Evolutionary conservation across 1,140 invertebrate genomes (phyloP).

Genomic region (Zaprionus camerounensis): DNA sequence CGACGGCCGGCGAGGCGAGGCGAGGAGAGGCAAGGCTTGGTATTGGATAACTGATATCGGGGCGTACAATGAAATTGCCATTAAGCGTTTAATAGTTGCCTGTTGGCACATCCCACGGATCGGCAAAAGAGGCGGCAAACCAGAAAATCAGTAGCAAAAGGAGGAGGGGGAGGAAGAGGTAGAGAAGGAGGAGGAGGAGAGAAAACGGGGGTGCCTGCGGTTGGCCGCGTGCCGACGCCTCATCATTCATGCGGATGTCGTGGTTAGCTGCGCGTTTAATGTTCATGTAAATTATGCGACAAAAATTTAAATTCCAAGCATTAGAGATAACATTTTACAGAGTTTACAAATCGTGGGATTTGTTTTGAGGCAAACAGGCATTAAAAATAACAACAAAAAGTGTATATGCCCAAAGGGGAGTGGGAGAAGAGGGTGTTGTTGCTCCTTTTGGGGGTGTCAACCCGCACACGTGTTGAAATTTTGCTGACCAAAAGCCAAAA

Average conservation of each 20-base stretch:
- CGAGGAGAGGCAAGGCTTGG: neutral
- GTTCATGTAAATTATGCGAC: constrained; percentile 69
- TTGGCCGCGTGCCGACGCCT: constrained; percentile 68
- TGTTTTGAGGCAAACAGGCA: constrained; percentile 41
- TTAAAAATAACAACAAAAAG: constrained; percentile 38
- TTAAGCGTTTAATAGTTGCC: constrained; percentile 65
- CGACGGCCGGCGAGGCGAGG: neutral
- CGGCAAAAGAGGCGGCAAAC: constrained; percentile 21
- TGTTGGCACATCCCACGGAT: constrained; percentile 59
- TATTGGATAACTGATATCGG: constrained; percentile 65
- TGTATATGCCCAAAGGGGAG: neutral
- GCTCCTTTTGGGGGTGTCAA: constrained; percentile 15
- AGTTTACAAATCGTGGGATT: constrained; percentile 66
- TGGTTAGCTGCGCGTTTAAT: constrained; percentile 53
- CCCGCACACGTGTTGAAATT: constrained; percentile 43
- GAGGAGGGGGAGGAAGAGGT: neutral
- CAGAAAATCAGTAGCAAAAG: constrained; percentile 7
- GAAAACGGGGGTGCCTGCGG: constrained; percentile 38
- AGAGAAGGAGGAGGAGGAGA: neutral
- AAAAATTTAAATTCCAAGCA: constrained; percentile 66
- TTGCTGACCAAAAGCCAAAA: constrained; percentile 23
- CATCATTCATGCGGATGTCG: constrained; percentile 65
- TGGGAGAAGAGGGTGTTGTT: neutral
- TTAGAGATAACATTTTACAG: constrained; percentile 65
- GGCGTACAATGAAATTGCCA: constrained; percentile 60